These are phyloP conservation scores for Nowickia ferox DNA, from an alignment of 2,888 invertebrate genomes.

Conservation along the genomic window DNA sequence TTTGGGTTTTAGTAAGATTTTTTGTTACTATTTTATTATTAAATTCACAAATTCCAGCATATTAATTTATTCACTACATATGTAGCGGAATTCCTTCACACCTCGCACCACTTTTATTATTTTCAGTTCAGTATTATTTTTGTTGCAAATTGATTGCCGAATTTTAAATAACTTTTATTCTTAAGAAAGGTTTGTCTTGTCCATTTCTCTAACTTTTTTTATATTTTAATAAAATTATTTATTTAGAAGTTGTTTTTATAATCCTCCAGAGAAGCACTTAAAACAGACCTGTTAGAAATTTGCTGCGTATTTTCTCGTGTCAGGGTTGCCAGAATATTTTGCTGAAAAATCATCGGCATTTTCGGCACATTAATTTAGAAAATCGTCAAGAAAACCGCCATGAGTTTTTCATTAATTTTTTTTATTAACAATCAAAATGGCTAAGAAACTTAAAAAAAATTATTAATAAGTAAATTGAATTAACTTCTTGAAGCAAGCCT, in stretches of 20 bases:
- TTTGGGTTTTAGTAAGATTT: not conserved
- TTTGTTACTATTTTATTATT: not conserved
- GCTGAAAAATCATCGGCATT: no score
- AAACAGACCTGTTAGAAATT: not conserved
- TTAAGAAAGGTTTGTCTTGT: not conserved
- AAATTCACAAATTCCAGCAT: not conserved
- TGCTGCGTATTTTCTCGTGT: conserved; percentile 60
- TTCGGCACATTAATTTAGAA: no score
- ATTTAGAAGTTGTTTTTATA: not conserved
- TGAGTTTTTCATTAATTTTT: no score
- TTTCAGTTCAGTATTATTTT: not conserved
- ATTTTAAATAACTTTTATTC: not conserved
- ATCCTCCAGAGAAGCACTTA: conserved; percentile 6
- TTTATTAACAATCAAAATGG: no score
- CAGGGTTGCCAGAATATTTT: no score
- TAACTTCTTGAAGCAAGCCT: no score
- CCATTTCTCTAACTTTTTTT: not conserved
- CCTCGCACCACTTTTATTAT: not conserved
- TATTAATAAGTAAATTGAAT: no score
- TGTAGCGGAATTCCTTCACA: not conserved
- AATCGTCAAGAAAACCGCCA: no score
- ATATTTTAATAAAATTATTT: not conserved
- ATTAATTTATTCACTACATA: not conserved
- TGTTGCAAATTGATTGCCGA: not conserved
- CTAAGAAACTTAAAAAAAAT: no score